These are phyloP conservation scores for Zophobas atratus DNA, from an alignment of 1,140 invertebrate species.

Conservation along the genomic window DNA sequence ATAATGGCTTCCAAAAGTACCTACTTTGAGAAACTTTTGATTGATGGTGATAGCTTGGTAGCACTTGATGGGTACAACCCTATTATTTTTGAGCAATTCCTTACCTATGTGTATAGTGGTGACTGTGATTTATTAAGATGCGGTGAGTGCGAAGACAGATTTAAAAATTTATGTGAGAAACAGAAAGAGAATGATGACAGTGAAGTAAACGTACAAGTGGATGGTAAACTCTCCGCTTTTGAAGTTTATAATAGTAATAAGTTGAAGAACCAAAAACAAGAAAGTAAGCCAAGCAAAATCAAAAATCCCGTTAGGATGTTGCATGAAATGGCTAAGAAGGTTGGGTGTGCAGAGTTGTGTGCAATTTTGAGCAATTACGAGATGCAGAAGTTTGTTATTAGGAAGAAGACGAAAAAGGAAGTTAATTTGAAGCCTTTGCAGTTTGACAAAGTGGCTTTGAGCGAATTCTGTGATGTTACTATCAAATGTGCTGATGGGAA, in stretches of 20 bases:
- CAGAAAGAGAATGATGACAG: conserved; percentile 46
- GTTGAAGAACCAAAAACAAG: conserved; percentile 59
- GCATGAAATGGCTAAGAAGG: conserved; percentile 73
- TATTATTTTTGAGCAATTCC: conserved; percentile 76
- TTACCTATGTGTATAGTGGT: conserved; percentile 79
- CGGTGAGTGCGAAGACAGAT: conserved; percentile 68
- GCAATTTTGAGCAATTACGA: conserved; percentile 70
- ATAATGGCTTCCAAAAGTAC: conserved; percentile 78
- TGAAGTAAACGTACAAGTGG: conserved; percentile 46
- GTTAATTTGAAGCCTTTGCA: conserved; percentile 9
- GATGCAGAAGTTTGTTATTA: conserved; percentile 54
- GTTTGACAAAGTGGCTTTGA: conserved; percentile 66
- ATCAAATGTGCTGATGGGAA: conserved; percentile 74
- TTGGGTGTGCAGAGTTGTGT: conserved; percentile 69
- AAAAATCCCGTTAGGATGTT: conserved; percentile 72
- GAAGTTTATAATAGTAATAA: conserved; percentile 70
- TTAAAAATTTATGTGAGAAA: conserved; percentile 53
- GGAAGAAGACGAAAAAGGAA: conserved; percentile 42
- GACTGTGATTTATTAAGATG: conserved; percentile 74
- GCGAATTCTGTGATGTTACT: conserved; percentile 75
- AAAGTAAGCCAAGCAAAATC: conserved; percentile 62
- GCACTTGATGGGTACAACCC: conserved; percentile 71
- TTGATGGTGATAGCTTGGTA: conserved; percentile 58
- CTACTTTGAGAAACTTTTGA: conserved; percentile 69
- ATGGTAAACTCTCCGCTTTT: conserved; percentile 69